These are phyloP conservation scores for Discoglossus pictus DNA, from an alignment of 2,797 vertebrate species.

Conservation along the genomic window DNA sequence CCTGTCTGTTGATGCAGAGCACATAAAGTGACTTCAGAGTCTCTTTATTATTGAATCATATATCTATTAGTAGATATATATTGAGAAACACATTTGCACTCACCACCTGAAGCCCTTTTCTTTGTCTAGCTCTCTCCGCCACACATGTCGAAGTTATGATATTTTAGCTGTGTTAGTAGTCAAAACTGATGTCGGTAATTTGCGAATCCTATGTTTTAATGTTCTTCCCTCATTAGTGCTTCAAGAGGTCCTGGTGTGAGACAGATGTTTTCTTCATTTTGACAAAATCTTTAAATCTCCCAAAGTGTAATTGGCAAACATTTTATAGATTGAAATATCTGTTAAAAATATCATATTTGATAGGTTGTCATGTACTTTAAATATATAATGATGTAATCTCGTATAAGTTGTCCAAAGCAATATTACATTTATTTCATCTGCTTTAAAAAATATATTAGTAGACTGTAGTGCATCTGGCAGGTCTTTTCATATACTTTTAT, in stretches of 20 bases:
- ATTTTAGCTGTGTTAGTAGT: slow-evolving; percentile 23
- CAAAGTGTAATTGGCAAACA: slow-evolving; percentile 37
- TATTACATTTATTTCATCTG: slow-evolving; percentile 79
- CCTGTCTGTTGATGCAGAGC: too few relatives aligned
- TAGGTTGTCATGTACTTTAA: slow-evolving; percentile 54
- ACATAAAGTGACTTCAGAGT: too few relatives aligned
- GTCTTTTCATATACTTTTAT: slow-evolving; percentile 69
- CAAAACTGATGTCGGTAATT: slow-evolving; percentile 38
- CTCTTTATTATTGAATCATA: too few relatives aligned
- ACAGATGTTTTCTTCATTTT: slow-evolving; percentile 49
- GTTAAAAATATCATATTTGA: slow-evolving; percentile 48
- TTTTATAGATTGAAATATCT: slow-evolving; percentile 42
- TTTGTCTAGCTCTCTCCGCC: slow-evolving; percentile 2
- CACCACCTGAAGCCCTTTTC: neutral
- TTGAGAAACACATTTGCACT: too few relatives aligned
- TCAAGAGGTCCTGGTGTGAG: slow-evolving; percentile 18
- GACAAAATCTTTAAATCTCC: slow-evolving; percentile 4
- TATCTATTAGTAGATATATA: too few relatives aligned
- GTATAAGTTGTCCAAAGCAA: slow-evolving; percentile 72
- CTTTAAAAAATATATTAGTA: slow-evolving; percentile 74
- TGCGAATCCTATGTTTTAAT: slow-evolving; percentile 29
- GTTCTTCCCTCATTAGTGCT: slow-evolving; percentile 39
- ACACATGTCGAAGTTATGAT: slow-evolving; percentile 28
- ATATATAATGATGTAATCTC: slow-evolving; percentile 74
- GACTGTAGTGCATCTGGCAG: slow-evolving; percentile 70